Evolutionary conservation across 2,888 invertebrate species (phyloP), one percentile per base, ranked within the genome.

Genomic region (Drosophila niveifrons): DNA sequence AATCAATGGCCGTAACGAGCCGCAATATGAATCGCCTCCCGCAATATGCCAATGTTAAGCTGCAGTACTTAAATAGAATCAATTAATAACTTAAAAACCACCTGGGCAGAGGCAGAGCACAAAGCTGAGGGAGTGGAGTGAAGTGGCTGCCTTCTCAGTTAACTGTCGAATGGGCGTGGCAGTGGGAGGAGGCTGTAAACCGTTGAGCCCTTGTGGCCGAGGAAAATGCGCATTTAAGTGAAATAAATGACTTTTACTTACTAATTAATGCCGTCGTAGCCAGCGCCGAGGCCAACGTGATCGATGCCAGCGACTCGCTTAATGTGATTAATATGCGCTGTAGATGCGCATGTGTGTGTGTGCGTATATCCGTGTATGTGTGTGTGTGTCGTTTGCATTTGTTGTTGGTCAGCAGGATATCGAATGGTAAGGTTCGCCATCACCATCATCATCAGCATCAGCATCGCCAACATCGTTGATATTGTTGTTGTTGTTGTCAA

Each of bases 291-390:
- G 55, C 97, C 97, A 71, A 97, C 96, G 93, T 96, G 95, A 94
- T 97, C 97, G 89, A 97, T 95, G 76, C 97, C 97, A 72, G 97
- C 97, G 75, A 96, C 94, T 90, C 95, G 95, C 88, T 96, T 94
- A 91, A 97, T 96, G 93, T 97, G 97, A 94, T 97, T 97, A 93
- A 97, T 97, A 93, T 97, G 97, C 82, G 96, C 97, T 97, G 94
- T 80, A 23, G 53, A 15, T 31, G 29, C 43, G 23, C 56, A 36
- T 71, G 46, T 43, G 34, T 31, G 29, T 31, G 51, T 53, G 47
- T 29, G 18, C 18, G 18, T 18, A 3, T 18, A 39, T 43, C 51
- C 53, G 41, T 48, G 59, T 52, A 41, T n/a, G 41, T 31, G 39
- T 18, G 50, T 44, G 59, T 34, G n/a, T 31, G 15, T 13, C 23